These are phyloP conservation scores for Onchidella celtica DNA, from an alignment of 2,888 invertebrate genomes.

Conservation along the genomic window DNA sequence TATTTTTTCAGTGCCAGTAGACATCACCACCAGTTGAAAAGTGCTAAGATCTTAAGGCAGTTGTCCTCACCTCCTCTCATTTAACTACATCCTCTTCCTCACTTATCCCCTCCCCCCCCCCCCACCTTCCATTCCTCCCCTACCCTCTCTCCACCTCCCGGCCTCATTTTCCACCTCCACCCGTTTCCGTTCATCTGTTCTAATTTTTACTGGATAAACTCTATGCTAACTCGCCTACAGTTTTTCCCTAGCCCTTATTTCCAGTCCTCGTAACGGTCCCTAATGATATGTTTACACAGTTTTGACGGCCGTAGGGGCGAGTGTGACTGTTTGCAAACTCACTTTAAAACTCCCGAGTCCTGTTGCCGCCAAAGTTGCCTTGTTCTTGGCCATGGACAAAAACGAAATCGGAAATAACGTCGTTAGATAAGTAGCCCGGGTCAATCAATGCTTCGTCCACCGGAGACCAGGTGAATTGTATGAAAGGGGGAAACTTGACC, in stretches of 20 bases:
- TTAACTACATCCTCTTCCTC: too few relatives aligned
- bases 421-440: neutral
- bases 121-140: neutral
- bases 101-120: neutral
- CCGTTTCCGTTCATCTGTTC: too few relatives aligned
- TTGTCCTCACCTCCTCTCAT: too few relatives aligned
- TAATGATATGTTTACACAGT: constrained; percentile 26
- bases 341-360: neutral
- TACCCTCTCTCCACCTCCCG: neutral
- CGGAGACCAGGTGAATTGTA: neutral
- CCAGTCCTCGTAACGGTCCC: neutral
- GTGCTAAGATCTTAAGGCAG: too few relatives aligned
- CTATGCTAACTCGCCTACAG: neutral
- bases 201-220: too few relatives aligned
- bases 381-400: too few relatives aligned
- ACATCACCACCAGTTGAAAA: too few relatives aligned
- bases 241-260: too few relatives aligned
- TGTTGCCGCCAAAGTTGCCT: neutral
- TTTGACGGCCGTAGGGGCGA: constrained; percentile 2
- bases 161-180: too few relatives aligned
- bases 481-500: too few relatives aligned
- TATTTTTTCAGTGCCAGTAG: too few relatives aligned
- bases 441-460: neutral
- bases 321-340: constrained; percentile 32
- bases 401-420: neutral